phyloP scores from a whole-genome alignment of 2,888 invertebrate genomes.

The Dolomedes plantarius region DNA sequence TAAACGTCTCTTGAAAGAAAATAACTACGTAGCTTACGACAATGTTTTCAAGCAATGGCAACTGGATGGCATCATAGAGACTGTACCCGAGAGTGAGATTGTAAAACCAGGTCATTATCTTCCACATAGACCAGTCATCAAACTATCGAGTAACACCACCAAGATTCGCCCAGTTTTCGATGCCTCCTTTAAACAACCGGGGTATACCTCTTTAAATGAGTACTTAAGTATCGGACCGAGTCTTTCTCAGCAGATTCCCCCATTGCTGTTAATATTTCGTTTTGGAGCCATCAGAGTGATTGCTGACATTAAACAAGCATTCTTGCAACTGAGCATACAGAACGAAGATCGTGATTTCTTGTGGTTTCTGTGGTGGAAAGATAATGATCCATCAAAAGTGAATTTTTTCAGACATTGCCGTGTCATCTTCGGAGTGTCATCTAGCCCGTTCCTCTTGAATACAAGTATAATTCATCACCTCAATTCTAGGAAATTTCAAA shows the following conservation, averaged over 20 bases:
- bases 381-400: background rate
- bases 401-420: background rate
- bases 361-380: constrained; percentile 23
- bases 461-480: too few relatives aligned
- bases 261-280: constrained; percentile 20
- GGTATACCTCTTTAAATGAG: constrained; percentile 30
- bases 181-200: constrained; percentile 25
- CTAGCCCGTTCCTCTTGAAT: background rate
- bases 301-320: constrained; percentile 18
- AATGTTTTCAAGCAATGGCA: background rate
- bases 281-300: background rate
- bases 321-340: constrained; percentile 13
- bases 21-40: background rate
- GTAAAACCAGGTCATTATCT: too few relatives aligned
- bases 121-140: too few relatives aligned
- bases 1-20: background rate
- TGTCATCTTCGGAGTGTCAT: background rate
- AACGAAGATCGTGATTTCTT: background rate
- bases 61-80: too few relatives aligned
- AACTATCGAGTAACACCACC: too few relatives aligned
- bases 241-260: constrained; percentile 12
- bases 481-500: too few relatives aligned
- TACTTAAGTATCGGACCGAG: constrained; percentile 27
- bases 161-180: constrained; percentile 26
- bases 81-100: too few relatives aligned